Conservation (phyloP, 2,113 vertebrate genomes). For the Thalassoma bifasciatum region DNA sequence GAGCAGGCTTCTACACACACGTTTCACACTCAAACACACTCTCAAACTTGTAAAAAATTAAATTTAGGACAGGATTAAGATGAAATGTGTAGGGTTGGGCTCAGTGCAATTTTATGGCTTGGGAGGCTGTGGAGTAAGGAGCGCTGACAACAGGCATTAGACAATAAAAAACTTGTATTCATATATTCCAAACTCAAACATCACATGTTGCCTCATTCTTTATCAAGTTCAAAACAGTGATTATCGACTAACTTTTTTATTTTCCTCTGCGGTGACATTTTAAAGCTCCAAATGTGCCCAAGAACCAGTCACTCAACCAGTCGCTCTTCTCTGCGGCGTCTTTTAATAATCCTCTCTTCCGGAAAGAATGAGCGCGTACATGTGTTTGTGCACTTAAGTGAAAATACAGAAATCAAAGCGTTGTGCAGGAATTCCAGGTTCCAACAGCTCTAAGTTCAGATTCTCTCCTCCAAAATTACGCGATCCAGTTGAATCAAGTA, state of each 20-base stretch:
- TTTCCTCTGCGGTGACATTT: slow-evolving; percentile 41
- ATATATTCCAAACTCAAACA: slow-evolving; percentile 32
- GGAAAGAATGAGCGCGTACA: slow-evolving; percentile 31
- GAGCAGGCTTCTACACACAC: slow-evolving; percentile 44
- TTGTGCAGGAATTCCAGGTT: slow-evolving; percentile 66
- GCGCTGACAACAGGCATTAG: slow-evolving; percentile 56
- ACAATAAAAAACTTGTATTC: slow-evolving; percentile 61
- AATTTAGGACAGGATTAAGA: slow-evolving; percentile 27
- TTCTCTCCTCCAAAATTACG: slow-evolving; percentile 36
- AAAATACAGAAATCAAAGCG: slow-evolving; percentile 51
- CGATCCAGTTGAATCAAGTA: slow-evolving; percentile 2
- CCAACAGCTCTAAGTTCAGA: slow-evolving; percentile 12
- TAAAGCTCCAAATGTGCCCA: slow-evolving; percentile 52
- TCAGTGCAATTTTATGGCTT: slow-evolving; percentile 69
- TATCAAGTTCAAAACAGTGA: slow-evolving; percentile 44
- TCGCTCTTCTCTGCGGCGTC: slow-evolving; percentile 32
- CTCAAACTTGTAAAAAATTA: slow-evolving; percentile 49
- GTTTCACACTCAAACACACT: slow-evolving; percentile 31
- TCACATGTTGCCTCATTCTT: slow-evolving; percentile 22
- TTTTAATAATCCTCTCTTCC: slow-evolving; percentile 32
- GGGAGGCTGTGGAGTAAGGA: slow-evolving; percentile 39
- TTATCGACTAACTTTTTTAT: slow-evolving; percentile 43
- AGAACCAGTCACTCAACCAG: slow-evolving; percentile 41
- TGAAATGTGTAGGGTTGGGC: slow-evolving; percentile 51
- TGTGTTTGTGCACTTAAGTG: slow-evolving; percentile 58